Percentiles rank a stretch among this genome's conserved stretches.
Evolutionary conservation across 37 sponge, comb jelly and placozoan species (phyloP).

Genomic region (Ianthella basta): DNA sequence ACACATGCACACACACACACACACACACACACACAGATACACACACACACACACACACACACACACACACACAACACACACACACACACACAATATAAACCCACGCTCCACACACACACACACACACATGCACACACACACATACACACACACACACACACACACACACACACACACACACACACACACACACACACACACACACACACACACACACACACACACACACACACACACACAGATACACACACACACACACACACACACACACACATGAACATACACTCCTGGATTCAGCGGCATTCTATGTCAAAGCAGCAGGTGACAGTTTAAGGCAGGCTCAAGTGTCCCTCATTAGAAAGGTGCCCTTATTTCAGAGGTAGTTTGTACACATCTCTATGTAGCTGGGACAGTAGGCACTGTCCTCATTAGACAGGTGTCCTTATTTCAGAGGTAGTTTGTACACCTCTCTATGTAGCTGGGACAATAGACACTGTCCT

Average conservation of each 20-base stretch:
- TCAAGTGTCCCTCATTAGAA: too few species aligned
- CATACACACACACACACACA: conserved; percentile 9
- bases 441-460: too few species aligned
- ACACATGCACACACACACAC: conserved; percentile 23
- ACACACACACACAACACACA: conserved; percentile 29
- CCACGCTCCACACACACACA: conserved; percentile 24
- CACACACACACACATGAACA: not conserved
- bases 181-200: conserved; percentile 19
- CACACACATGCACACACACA: not conserved
- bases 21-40: conserved; percentile 13
- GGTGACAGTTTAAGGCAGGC: too few species aligned
- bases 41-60: conserved; percentile 28
- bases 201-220: conserved; percentile 17
- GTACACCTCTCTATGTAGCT: too few species aligned
- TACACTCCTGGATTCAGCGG: too few species aligned
- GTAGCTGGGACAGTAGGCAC: too few species aligned
- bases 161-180: conserved; percentile 14
- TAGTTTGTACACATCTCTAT: too few species aligned
- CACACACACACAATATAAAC: conserved; percentile 10
- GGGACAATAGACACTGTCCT: too few species aligned
- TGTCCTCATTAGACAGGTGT: too few species aligned
- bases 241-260: conserved; percentile 7
- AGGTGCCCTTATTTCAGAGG: too few species aligned
- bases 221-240: conserved; percentile 3
- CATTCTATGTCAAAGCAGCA: too few species aligned